phyloP scores from a whole-genome alignment of 2,797 vertebrate genomes.

The Sarcophilus harrisii region DNA sequence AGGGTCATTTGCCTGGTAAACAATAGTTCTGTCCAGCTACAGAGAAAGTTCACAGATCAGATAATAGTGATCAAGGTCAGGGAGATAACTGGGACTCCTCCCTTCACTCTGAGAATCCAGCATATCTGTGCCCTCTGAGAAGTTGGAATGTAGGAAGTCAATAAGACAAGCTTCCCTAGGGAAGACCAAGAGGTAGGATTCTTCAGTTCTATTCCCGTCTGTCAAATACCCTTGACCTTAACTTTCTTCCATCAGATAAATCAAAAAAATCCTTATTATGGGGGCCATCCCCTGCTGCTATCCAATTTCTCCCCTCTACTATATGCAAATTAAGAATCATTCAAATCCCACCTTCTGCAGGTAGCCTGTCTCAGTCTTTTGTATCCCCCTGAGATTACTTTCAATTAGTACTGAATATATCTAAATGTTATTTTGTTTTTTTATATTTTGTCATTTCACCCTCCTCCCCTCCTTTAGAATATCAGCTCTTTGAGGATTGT shows the following conservation, averaged over 20 bases:
- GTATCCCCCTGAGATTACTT: neutral
- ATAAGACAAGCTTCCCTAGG: constrained; percentile 1
- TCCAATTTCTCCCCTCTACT: constrained; percentile 52
- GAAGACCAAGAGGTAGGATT: neutral
- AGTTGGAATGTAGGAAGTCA: neutral
- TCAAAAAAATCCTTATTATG: constrained; percentile 48
- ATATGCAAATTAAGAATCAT: constrained; percentile 77
- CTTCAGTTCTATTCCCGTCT: neutral
- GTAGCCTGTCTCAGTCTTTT: neutral
- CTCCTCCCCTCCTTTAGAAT: neutral
- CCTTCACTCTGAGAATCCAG: neutral
- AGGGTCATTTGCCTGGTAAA: neutral
- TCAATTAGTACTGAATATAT: neutral
- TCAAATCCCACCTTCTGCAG: neutral
- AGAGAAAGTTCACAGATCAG: neutral
- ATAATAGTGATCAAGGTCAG: neutral
- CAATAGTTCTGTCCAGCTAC: neutral
- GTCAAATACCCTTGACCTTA: neutral
- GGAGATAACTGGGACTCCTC: neutral
- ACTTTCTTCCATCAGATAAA: constrained; percentile 29
- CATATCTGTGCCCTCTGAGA: neutral
- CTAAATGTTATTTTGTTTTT: neutral
- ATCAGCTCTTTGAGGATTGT: neutral
- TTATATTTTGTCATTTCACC: neutral
- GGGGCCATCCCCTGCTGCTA: constrained; percentile 37